phyloP scores from a whole-genome alignment of 2,113 vertebrate species.

The Macrotus californicus region DNA sequence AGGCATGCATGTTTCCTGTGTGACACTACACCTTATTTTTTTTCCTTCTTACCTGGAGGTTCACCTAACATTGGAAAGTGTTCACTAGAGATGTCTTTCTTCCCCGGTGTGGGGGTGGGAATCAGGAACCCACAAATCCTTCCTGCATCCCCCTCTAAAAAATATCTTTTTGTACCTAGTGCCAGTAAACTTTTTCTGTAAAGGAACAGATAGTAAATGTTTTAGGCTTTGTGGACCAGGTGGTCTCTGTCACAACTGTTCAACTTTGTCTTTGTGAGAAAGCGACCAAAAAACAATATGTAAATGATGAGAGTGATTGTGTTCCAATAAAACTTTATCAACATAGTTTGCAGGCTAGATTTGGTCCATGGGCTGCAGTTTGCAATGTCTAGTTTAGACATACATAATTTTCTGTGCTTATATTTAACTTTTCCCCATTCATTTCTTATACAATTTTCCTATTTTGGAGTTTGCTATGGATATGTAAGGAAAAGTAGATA shows the following conservation, averaged over 20 bases:
- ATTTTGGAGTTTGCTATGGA: neutral
- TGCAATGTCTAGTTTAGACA: neutral
- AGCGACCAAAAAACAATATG: neutral
- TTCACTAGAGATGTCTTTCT: neutral
- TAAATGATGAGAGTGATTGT: neutral
- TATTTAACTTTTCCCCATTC: neutral
- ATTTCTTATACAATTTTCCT: neutral
- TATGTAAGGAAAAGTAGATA: neutral
- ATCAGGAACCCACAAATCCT: neutral
- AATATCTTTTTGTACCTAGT: neutral
- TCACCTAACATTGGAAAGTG: neutral
- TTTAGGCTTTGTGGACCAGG: neutral
- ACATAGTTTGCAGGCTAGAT: neutral
- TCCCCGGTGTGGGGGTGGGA: fast-evolving
- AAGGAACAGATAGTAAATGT: neutral
- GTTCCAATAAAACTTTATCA: neutral
- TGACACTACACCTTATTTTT: neutral
- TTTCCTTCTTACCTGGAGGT: neutral
- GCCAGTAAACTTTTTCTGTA: neutral
- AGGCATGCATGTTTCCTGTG: neutral
- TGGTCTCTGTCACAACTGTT: neutral
- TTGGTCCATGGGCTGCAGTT: neutral
- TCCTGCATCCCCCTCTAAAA: neutral
- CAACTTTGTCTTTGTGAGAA: neutral
- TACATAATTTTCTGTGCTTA: neutral